Conservation (phyloP, 2,113 vertebrate species). For the Tamias sibiricus region DNA sequence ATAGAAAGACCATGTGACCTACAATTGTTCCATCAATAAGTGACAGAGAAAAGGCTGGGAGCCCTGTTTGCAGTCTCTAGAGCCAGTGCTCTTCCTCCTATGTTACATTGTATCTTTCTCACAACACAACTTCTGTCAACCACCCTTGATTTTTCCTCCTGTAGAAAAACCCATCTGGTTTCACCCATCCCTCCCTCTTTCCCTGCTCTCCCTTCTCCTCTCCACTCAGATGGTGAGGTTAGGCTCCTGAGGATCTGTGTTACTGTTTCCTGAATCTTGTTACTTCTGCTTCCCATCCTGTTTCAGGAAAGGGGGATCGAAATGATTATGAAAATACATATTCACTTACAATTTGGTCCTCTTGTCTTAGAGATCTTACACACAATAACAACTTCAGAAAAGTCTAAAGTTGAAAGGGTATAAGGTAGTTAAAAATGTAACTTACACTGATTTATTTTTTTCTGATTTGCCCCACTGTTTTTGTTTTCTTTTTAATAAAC, state of each 20-base stretch:
- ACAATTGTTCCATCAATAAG: not conserved
- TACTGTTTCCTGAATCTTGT: not conserved
- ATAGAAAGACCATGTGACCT: not conserved
- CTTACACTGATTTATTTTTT: not conserved
- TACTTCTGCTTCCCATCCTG: not conserved
- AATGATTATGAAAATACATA: not conserved
- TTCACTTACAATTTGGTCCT: not conserved
- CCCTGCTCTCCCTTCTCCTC: not conserved
- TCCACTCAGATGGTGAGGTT: not conserved
- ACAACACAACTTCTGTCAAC: not conserved
- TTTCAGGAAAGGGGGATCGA: not conserved
- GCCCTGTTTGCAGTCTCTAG: not conserved
- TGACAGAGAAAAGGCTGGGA: not conserved
- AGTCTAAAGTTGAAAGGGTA: not conserved
- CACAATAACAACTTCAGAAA: not conserved
- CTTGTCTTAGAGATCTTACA: not conserved
- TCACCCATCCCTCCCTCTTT: not conserved
- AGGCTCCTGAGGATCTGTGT: not conserved
- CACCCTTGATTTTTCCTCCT: not conserved
- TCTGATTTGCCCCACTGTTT: not conserved
- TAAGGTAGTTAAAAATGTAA: not conserved
- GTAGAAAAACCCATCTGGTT: not conserved
- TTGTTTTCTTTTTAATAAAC: not conserved
- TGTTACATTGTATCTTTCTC: not conserved
- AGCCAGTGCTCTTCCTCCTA: not conserved